Evolutionary conservation across 2,888 invertebrate genomes (phyloP), one percentile per base, ranked within the genome.

Genomic region (Charanyca ferruginea): DNA sequence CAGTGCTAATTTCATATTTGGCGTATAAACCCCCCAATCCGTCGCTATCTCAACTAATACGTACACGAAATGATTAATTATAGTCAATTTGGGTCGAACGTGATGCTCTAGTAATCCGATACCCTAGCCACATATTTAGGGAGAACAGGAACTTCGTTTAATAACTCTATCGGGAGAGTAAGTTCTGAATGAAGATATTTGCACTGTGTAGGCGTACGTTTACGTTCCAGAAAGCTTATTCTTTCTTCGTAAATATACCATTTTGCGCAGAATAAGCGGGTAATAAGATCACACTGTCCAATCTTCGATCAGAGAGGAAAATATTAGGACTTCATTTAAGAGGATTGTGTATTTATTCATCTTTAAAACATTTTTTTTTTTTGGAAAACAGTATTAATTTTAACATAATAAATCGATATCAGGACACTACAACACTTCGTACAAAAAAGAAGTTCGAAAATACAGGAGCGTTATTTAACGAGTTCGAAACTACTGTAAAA

Each of bases 31-130:
- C 78, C 77, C 77, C 81, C 84, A 81, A 90, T 89, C 85, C 86
- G 85, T 87, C 84, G 79, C 74, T 80, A 86, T 73, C 70, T 71
- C 68, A 71, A 75, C 79, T 89, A 79, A 80, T 84, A 83, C 80
- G 77, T 77, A 89, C 85, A 87, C 83, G 81, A 87, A 88, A 91
- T 92, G 90, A 93, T 92, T 92, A 91, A 93, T 93, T 91, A 91
- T 88, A 84, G 84, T 85, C 85, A 83, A 92, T 91, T 89, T 84
- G 81, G 90, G 89, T 86, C 88, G 87, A 86, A 86, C 88, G 87
- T 86, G 89, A 89, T 84, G 86, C 83, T 73, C 82, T 83, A 84
- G 85, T 88, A 86, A 90, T 83, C 81, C 74, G 76, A 81, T 81
- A 75, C 71, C 77, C 77, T 79, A 77, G 60, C 75, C 72, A 66